These are phyloP conservation scores for Coboldia fuscipes DNA, from an alignment of 1,140 invertebrate species.

Conservation along the genomic window DNA sequence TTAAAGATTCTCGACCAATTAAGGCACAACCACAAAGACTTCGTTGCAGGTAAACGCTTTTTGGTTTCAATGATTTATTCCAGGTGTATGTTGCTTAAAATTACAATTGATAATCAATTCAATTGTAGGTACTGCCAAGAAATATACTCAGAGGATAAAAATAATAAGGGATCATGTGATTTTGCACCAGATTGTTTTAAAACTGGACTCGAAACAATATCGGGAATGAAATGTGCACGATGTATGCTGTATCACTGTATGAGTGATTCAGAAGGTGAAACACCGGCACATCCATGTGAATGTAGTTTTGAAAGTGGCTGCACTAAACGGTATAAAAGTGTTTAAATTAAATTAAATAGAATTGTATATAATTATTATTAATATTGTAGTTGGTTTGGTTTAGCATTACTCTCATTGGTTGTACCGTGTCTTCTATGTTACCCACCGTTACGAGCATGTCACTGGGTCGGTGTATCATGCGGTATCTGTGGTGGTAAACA, in stretches of 20 bases:
- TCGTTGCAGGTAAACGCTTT: constrained; percentile 1
- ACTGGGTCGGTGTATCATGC: constrained; percentile 56
- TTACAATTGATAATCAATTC: constrained; percentile 4
- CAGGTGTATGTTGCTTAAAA: not conserved
- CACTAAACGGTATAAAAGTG: constrained; percentile 30
- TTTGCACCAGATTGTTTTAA: constrained; percentile 70
- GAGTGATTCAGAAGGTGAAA: constrained; percentile 64
- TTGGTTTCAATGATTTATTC: not conserved
- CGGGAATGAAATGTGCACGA: constrained; percentile 66
- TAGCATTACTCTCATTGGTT: constrained; percentile 65
- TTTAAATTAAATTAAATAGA: too few species aligned
- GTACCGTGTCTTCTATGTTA: constrained; percentile 90
- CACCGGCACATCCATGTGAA: constrained; percentile 57
- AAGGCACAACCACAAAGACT: not conserved
- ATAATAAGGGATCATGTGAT: constrained; percentile 63
- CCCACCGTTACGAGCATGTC: constrained; percentile 61
- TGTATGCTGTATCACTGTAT: constrained; percentile 86
- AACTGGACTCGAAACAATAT: constrained; percentile 56
- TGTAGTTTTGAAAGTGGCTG: constrained; percentile 34
- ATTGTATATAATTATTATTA: not conserved
- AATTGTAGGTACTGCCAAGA: constrained; percentile 39
- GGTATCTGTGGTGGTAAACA: constrained; percentile 67
- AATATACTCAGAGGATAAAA: constrained; percentile 53
- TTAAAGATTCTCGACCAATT: not conserved
- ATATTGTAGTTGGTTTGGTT: constrained; percentile 48